Evolutionary conservation across 2,797 vertebrate species (phyloP).

Genomic region (Pempheris klunzingeri): DNA sequence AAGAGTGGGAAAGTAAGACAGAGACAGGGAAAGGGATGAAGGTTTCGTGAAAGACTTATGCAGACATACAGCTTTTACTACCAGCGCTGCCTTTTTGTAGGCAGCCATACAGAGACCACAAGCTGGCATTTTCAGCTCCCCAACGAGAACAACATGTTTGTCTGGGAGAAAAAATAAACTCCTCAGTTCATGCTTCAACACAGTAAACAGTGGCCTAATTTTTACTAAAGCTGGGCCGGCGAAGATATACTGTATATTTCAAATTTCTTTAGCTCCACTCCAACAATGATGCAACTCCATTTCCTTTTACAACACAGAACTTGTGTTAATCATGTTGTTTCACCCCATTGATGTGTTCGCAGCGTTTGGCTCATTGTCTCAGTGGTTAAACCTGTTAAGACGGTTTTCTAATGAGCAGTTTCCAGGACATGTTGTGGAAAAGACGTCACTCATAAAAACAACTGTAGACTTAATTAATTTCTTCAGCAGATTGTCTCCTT

Average conservation of each 20-base stretch:
- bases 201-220: slow-evolving; percentile 71
- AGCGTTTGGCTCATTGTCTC: slow-evolving; percentile 57
- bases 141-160: slow-evolving; percentile 80
- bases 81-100: slow-evolving; percentile 57
- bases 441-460: slow-evolving; percentile 56
- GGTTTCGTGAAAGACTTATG: slow-evolving; percentile 48
- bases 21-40: slow-evolving; percentile 25
- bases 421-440: slow-evolving; percentile 58
- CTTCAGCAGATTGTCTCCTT: slow-evolving; percentile 44
- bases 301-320: slow-evolving; percentile 57
- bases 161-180: slow-evolving; percentile 67
- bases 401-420: slow-evolving; percentile 56
- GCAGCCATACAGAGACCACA: slow-evolving; percentile 68
- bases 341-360: slow-evolving; percentile 59
- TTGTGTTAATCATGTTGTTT: slow-evolving; percentile 57
- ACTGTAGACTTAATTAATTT: slow-evolving; percentile 45
- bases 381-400: slow-evolving; percentile 57
- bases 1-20: slow-evolving; percentile 30
- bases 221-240: slow-evolving; percentile 41
- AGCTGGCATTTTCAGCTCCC: slow-evolving; percentile 63
- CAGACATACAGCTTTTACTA: slow-evolving; percentile 67
- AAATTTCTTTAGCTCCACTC: slow-evolving; percentile 34
- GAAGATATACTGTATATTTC: slow-evolving; percentile 46
- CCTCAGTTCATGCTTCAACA: slow-evolving; percentile 47
- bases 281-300: slow-evolving; percentile 51